Percentiles rank a stretch among this genome's conserved stretches.
These are phyloP conservation scores for Ptilonorhynchus violaceus DNA, from an alignment of 2,113 vertebrate genomes.

Conservation along the genomic window DNA sequence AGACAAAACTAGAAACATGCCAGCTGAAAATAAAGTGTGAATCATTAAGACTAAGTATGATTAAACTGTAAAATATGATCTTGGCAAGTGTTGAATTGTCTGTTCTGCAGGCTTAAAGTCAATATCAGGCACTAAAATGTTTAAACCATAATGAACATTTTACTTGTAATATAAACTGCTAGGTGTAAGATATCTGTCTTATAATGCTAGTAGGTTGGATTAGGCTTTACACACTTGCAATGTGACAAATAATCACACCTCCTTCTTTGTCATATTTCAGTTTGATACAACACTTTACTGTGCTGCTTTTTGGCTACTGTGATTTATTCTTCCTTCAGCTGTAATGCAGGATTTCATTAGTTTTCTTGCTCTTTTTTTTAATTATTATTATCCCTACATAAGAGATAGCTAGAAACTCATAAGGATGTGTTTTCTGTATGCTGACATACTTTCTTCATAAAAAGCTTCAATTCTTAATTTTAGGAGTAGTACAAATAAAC, in stretches of 20 bases:
- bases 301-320: neutral
- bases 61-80: neutral
- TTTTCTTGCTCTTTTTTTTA: neutral
- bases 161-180: neutral
- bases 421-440: neutral
- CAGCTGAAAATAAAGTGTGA: neutral
- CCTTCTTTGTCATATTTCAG: neutral
- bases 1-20: neutral
- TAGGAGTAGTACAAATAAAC: neutral
- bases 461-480: neutral
- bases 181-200: neutral
- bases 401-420: neutral
- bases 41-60: neutral
- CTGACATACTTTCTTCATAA: neutral
- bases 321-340: neutral
- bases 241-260: neutral
- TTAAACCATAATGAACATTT: neutral
- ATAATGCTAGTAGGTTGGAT: neutral
- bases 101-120: neutral
- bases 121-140: neutral
- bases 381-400: neutral
- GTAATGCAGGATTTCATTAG: neutral
- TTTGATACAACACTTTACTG: neutral
- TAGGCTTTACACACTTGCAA: neutral
- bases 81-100: neutral